These are phyloP conservation scores for Melinaea marsaeus DNA, from an alignment of 2,888 invertebrate genomes.

Conservation along the genomic window DNA sequence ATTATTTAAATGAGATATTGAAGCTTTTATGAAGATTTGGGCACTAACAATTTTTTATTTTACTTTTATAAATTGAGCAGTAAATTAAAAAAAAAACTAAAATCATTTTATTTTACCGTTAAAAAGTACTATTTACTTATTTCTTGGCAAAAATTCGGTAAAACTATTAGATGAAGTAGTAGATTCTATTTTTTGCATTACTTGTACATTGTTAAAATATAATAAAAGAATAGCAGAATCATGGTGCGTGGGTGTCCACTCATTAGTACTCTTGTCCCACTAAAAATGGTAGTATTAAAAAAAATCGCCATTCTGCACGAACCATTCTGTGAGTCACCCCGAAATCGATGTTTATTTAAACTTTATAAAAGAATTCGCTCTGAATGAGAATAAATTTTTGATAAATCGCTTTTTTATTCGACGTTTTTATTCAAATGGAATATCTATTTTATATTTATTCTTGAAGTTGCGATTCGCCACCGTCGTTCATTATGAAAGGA, in stretches of 20 bases:
- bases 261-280: conserved; percentile 71
- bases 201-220: conserved; percentile 35
- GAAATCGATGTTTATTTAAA: conserved; percentile 76
- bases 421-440: conserved; percentile 68
- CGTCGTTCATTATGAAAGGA: conserved; percentile 63
- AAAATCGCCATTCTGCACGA: conserved; percentile 59
- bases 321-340: conserved; percentile 68
- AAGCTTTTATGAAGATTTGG: too few relatives aligned
- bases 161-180: background rate
- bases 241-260: conserved; percentile 72
- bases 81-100: too few relatives aligned
- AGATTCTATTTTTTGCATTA: background rate
- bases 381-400: conserved; percentile 66
- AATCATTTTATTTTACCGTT: too few relatives aligned
- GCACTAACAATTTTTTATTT: too few relatives aligned
- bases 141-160: too few relatives aligned
- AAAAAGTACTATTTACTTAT: too few relatives aligned
- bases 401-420: conserved; percentile 75
- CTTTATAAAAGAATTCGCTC: conserved; percentile 61
- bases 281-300: conserved; percentile 41
- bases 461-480: conserved; percentile 74
- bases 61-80: too few relatives aligned
- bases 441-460: conserved; percentile 75
- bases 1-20: too few relatives aligned
- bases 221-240: conserved; percentile 51